These are phyloP conservation scores for Drosophila yooni DNA, from an alignment of 2,888 invertebrate species.

Conservation along the genomic window DNA sequence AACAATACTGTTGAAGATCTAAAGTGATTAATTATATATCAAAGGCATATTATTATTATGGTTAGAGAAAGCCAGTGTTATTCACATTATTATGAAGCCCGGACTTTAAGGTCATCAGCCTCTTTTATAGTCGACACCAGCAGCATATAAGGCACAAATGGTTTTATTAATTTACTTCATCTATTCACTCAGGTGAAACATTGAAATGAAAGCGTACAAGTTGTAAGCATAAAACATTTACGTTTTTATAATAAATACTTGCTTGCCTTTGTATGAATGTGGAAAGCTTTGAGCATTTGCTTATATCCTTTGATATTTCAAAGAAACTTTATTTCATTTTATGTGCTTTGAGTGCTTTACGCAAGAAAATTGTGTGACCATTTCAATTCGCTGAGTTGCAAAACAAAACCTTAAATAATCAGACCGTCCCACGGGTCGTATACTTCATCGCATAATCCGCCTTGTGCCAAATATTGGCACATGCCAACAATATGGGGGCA, in stretches of 20 bases:
- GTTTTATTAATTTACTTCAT: neutral
- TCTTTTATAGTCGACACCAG: no score
- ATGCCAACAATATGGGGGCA: conserved; percentile 48
- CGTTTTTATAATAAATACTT: neutral
- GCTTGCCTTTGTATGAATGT: neutral
- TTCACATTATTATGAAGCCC: neutral
- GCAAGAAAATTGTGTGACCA: neutral
- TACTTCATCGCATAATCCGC: conserved; percentile 41
- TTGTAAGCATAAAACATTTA: neutral
- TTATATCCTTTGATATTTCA: neutral
- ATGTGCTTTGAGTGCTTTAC: neutral
- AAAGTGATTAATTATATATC: neutral
- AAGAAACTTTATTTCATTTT: neutral
- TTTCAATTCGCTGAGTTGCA: conserved; percentile 10
- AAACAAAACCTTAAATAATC: conserved; percentile 41
- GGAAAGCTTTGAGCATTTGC: neutral
- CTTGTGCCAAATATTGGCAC: conserved; percentile 21
- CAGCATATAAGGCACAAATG: neutral
- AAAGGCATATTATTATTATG: neutral
- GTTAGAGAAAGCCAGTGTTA: neutral
- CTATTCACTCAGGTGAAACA: neutral
- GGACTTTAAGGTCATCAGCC: no score
- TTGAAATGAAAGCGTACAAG: neutral
- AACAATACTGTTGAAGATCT: neutral
- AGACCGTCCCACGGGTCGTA: conserved; percentile 35